These are phyloP conservation scores for Colletes gigas DNA, from an alignment of 1,140 invertebrate species.

Conservation along the genomic window DNA sequence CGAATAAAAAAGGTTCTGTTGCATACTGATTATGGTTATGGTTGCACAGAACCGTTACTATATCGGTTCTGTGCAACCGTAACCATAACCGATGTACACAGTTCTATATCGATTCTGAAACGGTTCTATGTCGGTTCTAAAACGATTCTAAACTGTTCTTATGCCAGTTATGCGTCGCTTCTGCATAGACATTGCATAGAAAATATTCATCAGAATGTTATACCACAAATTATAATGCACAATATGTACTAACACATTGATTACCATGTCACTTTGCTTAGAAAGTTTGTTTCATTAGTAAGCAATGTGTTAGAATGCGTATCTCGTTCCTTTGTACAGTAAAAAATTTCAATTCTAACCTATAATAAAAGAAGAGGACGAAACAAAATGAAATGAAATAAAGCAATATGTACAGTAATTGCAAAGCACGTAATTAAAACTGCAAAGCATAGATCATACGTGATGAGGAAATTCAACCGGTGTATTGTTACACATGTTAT, in stretches of 20 bases:
- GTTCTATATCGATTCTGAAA: too few relatives aligned
- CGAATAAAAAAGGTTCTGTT: too few relatives aligned
- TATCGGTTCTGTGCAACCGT: too few relatives aligned
- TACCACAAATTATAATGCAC: neutral
- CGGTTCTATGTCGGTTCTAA: too few relatives aligned
- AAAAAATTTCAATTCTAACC: neutral
- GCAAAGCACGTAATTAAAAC: neutral
- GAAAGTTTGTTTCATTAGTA: neutral
- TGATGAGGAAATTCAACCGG: neutral
- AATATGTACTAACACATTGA: constrained; percentile 11
- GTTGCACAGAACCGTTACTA: too few relatives aligned
- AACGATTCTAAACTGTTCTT: too few relatives aligned
- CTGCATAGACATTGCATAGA: neutral
- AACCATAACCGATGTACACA: too few relatives aligned
- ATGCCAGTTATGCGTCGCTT: neutral
- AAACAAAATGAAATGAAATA: neutral
- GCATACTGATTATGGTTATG: too few relatives aligned
- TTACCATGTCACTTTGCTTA: neutral
- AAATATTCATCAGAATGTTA: neutral
- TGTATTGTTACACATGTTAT: neutral
- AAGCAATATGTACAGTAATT: neutral
- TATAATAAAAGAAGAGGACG: constrained; percentile 3
- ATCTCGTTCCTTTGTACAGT: neutral
- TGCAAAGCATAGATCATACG: neutral
- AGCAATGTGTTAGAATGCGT: neutral